phyloP scores from a whole-genome alignment of 92 coral and sea anemone genomes.

The Epizoanthus fatuus region DNA sequence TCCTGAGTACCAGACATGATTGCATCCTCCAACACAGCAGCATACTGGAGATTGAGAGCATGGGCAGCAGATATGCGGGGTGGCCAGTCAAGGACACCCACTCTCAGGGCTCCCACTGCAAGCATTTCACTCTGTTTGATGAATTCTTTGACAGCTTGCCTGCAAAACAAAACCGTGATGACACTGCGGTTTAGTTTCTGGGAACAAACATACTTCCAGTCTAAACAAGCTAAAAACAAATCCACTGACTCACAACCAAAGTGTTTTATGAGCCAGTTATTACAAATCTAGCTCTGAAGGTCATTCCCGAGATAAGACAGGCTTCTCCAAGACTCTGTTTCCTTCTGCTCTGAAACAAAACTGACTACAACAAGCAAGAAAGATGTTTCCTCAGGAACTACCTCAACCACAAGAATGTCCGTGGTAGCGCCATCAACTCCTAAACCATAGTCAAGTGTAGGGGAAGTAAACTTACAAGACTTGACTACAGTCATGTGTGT shows the following conservation, averaged over 20 bases:
- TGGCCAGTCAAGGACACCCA: conserved; percentile 90
- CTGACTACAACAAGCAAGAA: no score
- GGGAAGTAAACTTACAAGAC: no score
- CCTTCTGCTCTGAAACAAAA: no score
- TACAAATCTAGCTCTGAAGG: no score
- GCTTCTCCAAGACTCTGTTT: no score
- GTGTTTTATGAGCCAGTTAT: no score
- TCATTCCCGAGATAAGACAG: no score
- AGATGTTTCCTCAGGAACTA: no score
- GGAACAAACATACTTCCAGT: background rate
- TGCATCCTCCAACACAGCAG: conserved; percentile 65
- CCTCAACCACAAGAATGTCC: no score
- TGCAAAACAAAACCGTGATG: conserved; percentile 17
- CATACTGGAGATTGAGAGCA: conserved; percentile 79
- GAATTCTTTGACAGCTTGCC: conserved; percentile 89
- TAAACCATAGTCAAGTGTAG: no score
- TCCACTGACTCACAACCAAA: background rate
- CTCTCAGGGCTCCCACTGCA: conserved; percentile 78
- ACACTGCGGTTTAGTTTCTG: background rate
- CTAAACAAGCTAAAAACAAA: background rate
- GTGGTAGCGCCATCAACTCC: no score
- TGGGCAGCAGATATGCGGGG: conserved; percentile 73
- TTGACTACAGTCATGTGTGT: no score
- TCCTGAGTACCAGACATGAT: conserved; percentile 65
- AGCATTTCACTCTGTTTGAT: conserved; percentile 74